A percentile compares a stretch with the other conserved stretches of the same genome.
phyloP scores from a whole-genome alignment of 2,888 invertebrate genomes.

The Ectropis crepuscularia region DNA sequence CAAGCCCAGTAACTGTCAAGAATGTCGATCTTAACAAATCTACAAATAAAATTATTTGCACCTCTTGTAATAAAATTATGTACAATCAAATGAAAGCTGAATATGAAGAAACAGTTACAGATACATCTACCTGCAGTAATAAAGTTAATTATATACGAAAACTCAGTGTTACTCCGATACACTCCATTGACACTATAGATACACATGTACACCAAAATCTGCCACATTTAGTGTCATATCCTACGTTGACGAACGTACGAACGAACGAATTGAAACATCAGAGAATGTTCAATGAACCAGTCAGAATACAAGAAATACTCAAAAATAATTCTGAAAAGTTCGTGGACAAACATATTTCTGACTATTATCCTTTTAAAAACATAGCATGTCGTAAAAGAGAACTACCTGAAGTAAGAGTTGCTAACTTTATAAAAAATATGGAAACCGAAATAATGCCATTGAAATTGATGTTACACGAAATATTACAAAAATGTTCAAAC shows the following conservation, averaged over 20 bases:
- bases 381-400: constrained; percentile 33
- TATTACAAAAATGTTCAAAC: constrained; percentile 60
- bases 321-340: constrained; percentile 18
- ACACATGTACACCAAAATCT: constrained; percentile 18
- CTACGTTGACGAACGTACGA: constrained; percentile 13
- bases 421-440: constrained; percentile 58
- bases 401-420: constrained; percentile 60
- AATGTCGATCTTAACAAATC: constrained; percentile 7
- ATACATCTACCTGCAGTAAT: constrained; percentile 9
- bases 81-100: constrained; percentile 24
- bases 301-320: constrained; percentile 2
- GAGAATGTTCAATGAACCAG: not conserved
- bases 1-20: constrained; percentile 1
- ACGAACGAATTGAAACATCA: constrained; percentile 23
- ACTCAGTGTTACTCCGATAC: constrained; percentile 59
- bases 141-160: constrained; percentile 43
- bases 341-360: constrained; percentile 9
- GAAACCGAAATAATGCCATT: constrained; percentile 70
- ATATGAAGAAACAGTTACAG: constrained; percentile 31
- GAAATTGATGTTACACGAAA: constrained; percentile 62
- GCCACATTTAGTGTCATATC: constrained; percentile 15
- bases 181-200: constrained; percentile 57
- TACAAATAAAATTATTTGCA: constrained; percentile 46
- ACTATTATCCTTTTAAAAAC: constrained; percentile 2
- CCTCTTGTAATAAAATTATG: constrained; percentile 37